Percentiles rank a stretch among this genome's conserved stretches.
These are phyloP conservation scores for Macaria liturata DNA, from an alignment of 2,888 invertebrate species.

Conservation along the genomic window DNA sequence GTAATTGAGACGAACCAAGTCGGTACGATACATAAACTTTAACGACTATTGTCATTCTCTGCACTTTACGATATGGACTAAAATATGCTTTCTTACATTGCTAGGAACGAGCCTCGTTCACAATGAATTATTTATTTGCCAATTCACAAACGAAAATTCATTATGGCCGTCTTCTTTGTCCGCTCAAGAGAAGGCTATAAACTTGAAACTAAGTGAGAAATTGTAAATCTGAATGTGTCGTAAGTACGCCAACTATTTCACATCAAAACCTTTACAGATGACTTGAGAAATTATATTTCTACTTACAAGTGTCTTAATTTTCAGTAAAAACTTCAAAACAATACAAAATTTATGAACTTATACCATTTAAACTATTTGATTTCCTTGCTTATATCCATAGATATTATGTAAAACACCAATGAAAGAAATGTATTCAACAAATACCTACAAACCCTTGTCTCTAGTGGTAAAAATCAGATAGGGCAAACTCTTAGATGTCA, in stretches of 20 bases:
- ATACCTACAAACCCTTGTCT: constrained; percentile 36
- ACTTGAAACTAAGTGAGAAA: constrained; percentile 57
- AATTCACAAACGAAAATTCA: constrained; percentile 68
- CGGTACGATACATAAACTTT: constrained; percentile 64
- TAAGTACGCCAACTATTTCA: constrained; percentile 46
- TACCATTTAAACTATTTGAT: too few species aligned
- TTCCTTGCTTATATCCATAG: too few species aligned
- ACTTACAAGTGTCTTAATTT: constrained; percentile 54
- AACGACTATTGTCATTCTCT: constrained; percentile 73
- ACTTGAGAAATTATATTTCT: constrained; percentile 43
- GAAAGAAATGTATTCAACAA: constrained; percentile 49
- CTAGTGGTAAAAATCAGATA: constrained; percentile 45
- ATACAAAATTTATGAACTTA: constrained; percentile 29
- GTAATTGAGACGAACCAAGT: constrained; percentile 70
- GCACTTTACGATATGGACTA: constrained; percentile 75
- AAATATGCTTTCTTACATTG: constrained; percentile 71
- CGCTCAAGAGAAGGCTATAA: constrained; percentile 48
- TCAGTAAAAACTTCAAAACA: constrained; percentile 19
- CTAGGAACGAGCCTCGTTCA: constrained; percentile 61
- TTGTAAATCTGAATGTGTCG: constrained; percentile 51
- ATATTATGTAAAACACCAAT: constrained; percentile 10
- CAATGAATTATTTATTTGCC: constrained; percentile 78
- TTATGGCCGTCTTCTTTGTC: constrained; percentile 60
- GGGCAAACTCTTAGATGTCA: constrained; percentile 62
- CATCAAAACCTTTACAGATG: constrained; percentile 38